phyloP scores from a whole-genome alignment of 2,797 vertebrate genomes.

The Chaetophractus vellerosus region DNA sequence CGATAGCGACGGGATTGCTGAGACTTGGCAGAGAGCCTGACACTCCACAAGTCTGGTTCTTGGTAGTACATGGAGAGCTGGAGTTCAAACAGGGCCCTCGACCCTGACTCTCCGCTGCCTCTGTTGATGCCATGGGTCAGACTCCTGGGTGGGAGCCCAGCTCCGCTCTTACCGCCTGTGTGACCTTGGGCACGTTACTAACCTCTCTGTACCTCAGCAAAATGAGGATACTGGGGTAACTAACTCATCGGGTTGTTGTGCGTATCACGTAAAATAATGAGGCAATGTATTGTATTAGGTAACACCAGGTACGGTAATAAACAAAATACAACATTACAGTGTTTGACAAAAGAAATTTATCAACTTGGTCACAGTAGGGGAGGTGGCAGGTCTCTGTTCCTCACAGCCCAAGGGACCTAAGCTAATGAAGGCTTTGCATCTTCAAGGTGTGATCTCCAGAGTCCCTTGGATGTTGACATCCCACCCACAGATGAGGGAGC shows the following conservation, averaged over 20 bases:
- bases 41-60: neutral
- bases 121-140: no score
- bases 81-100: neutral
- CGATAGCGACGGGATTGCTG: neutral
- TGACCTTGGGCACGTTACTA: neutral
- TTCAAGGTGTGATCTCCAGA: neutral
- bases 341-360: neutral
- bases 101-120: no score
- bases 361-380: accelerated
- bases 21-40: neutral
- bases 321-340: neutral
- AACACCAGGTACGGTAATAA: neutral
- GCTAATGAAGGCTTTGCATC: neutral
- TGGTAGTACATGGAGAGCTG: neutral
- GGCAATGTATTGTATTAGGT: neutral
- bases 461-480: neutral
- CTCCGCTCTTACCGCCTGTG: neutral
- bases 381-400: neutral
- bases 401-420: neutral
- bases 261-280: no score
- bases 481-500: neutral
- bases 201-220: neutral
- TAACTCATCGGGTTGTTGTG: no score
- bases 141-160: neutral
- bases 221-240: neutral